Evolutionary conservation across 2,113 vertebrate genomes (phyloP).

Genomic region (Casuarius casuarius): DNA sequence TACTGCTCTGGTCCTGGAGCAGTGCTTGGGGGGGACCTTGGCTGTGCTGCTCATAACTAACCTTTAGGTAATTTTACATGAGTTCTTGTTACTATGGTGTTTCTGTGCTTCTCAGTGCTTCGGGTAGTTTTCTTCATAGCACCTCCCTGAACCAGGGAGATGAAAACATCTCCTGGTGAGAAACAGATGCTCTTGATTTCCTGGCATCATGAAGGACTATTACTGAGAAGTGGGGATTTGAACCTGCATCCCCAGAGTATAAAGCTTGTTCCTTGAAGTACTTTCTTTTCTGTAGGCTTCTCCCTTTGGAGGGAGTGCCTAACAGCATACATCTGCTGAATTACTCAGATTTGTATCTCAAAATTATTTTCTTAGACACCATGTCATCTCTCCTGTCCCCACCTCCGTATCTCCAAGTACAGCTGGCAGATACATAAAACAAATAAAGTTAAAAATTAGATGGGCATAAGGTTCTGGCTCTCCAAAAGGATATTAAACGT

Average conservation of each 20-base stretch:
- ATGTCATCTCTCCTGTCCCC: background rate
- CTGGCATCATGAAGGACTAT: background rate
- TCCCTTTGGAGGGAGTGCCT: no score
- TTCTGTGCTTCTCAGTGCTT: background rate
- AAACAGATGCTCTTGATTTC: background rate
- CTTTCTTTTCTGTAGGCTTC: background rate
- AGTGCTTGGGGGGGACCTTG: background rate
- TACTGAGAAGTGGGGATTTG: background rate
- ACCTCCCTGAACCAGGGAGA: background rate
- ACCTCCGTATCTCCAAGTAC: background rate
- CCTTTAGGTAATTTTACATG: background rate
- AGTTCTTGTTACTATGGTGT: background rate
- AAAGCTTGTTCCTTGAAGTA: background rate
- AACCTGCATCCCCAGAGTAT: background rate
- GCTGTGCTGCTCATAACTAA: background rate
- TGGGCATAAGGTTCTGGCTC: accelerated
- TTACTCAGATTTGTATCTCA: background rate
- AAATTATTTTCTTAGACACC: background rate
- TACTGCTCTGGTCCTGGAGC: accelerated
- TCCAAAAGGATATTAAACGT: background rate
- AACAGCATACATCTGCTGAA: accelerated
- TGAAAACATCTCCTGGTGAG: background rate
- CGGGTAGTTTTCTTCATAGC: background rate
- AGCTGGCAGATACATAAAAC: accelerated
- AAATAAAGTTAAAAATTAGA: background rate